phyloP scores from a whole-genome alignment of 2,797 vertebrate species.

The Neosilurus hyrtlii region DNA sequence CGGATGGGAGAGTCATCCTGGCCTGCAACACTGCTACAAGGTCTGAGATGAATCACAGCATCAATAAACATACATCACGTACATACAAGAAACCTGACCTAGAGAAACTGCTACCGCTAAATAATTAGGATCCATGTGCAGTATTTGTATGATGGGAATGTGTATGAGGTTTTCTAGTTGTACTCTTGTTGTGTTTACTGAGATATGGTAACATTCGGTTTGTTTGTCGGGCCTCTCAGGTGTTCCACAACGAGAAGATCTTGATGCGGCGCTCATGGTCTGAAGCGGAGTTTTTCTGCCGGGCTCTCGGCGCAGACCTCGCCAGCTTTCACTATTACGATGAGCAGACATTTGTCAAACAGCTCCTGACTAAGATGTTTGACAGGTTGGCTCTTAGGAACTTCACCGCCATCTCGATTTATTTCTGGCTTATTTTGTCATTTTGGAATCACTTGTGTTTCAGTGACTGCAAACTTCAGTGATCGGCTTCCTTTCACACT shows the following conservation, averaged over 20 bases:
- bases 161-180: background rate
- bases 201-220: background rate
- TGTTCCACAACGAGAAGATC: conserved; percentile 92
- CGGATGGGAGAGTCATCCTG: conserved; percentile 84
- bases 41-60: conserved; percentile 58
- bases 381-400: conserved; percentile 76
- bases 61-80: background rate
- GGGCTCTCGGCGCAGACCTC: conserved; percentile 88
- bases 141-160: too few relatives aligned
- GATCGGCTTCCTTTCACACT: background rate
- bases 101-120: background rate
- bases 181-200: background rate
- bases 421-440: background rate
- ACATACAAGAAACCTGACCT: background rate
- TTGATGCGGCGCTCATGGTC: conserved; percentile 89
- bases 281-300: conserved; percentile 89
- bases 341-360: conserved; percentile 86
- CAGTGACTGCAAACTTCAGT: background rate
- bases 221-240: conserved; percentile 64
- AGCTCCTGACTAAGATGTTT: conserved; percentile 84
- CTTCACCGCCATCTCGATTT: background rate
- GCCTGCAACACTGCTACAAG: conserved; percentile 86
- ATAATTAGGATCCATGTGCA: background rate
- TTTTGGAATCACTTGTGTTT: background rate
- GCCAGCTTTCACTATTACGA: conserved; percentile 87